These are phyloP conservation scores for Lithophane ornitopus DNA, from an alignment of 2,888 invertebrate species.

Conservation along the genomic window DNA sequence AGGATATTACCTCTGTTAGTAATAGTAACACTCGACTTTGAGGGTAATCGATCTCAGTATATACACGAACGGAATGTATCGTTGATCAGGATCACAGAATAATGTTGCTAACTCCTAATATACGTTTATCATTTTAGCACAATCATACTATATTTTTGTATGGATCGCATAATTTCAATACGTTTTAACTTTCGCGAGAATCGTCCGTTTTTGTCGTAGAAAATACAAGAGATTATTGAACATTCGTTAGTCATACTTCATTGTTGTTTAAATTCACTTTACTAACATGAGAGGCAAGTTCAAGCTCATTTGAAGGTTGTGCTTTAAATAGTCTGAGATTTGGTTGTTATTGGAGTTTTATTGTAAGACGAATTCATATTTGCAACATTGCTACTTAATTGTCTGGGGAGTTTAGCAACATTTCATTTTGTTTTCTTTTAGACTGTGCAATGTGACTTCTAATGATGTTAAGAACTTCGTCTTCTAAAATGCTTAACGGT, in stretches of 20 bases:
- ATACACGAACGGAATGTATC: slow-evolving; percentile 72
- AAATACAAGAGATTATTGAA: slow-evolving; percentile 70
- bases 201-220: slow-evolving; percentile 56
- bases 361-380: slow-evolving; percentile 63
- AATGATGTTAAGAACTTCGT: slow-evolving; percentile 44
- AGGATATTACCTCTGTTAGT: slow-evolving; percentile 76
- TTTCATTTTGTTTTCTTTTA: slow-evolving; percentile 72
- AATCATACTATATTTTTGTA: slow-evolving; percentile 37
- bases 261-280: slow-evolving; percentile 68
- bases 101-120: slow-evolving; percentile 85
- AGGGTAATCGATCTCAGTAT: slow-evolving; percentile 84
- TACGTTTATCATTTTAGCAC: slow-evolving; percentile 45
- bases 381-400: slow-evolving; percentile 58
- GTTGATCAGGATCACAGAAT: slow-evolving; percentile 73
- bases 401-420: slow-evolving; percentile 84
- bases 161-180: slow-evolving; percentile 42
- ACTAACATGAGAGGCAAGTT: slow-evolving; percentile 70
- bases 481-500: slow-evolving; percentile 47
- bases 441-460: slow-evolving; percentile 68
- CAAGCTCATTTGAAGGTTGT: slow-evolving; percentile 87
- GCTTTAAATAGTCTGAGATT: slow-evolving; percentile 81
- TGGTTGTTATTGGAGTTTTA: slow-evolving; percentile 74
- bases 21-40: slow-evolving; percentile 78
- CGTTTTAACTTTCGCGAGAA: slow-evolving; percentile 57
- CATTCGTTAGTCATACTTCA: slow-evolving; percentile 62